These are phyloP conservation scores for Silurus lanzhouensis DNA, from an alignment of 2,797 vertebrate species.

Conservation along the genomic window DNA sequence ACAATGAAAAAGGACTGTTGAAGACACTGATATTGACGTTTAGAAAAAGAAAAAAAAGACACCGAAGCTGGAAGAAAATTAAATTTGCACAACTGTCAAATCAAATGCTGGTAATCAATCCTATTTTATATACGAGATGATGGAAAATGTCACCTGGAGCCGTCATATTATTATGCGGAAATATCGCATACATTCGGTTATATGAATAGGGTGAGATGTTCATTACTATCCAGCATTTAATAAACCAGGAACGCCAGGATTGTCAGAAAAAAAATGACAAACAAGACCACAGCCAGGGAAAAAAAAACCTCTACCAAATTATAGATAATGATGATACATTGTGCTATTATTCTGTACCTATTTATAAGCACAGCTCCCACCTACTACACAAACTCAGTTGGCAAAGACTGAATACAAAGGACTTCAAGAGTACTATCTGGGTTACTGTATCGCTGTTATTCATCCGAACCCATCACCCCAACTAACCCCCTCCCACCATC, in stretches of 20 bases:
- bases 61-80: background rate
- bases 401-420: slow-evolving; percentile 52
- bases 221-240: background rate
- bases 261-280: too few species aligned
- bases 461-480: background rate
- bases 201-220: background rate
- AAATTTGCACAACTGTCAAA: background rate
- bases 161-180: slow-evolving; percentile 14
- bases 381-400: slow-evolving; percentile 15
- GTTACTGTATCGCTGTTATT: slow-evolving; percentile 58
- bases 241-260: background rate
- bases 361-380: background rate
- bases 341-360: background rate
- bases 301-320: background rate
- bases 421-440: slow-evolving; percentile 61
- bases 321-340: background rate
- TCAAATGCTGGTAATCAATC: slow-evolving; percentile 2
- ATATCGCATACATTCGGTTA: background rate
- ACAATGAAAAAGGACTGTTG: background rate
- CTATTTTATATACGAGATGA: background rate
- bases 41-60: background rate
- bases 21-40: background rate
- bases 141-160: background rate
- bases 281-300: background rate
- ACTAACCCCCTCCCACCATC: background rate